A percentile compares a stretch with the other conserved stretches of the same genome.
Evolutionary conservation across 1,140 invertebrate genomes (phyloP).

Genomic region (Brachionus calyciflorus): DNA sequence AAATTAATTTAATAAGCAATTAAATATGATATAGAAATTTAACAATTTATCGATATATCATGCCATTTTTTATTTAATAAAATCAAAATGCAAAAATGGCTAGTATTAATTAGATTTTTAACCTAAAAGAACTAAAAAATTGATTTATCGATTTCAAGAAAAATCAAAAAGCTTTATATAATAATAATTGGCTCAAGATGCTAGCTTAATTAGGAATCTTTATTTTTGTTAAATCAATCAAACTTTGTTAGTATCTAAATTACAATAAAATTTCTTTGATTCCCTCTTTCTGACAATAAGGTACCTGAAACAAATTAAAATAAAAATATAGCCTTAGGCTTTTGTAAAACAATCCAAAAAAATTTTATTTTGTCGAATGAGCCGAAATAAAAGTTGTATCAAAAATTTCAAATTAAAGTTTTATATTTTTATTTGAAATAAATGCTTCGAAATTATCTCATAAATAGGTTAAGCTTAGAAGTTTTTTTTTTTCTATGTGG

Average conservation of each 20-base stretch:
- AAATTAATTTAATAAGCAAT: neutral
- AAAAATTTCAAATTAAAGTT: too few relatives aligned
- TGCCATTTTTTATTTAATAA: neutral
- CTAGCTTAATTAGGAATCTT: slow-evolving; percentile 7
- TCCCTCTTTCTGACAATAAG: too few relatives aligned
- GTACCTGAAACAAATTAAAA: too few relatives aligned
- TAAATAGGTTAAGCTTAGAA: slow-evolving; percentile 4
- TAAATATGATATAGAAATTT: neutral
- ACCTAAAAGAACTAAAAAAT: slow-evolving; percentile 18
- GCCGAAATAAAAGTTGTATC: too few relatives aligned
- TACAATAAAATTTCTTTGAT: too few relatives aligned
- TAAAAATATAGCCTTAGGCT: too few relatives aligned
- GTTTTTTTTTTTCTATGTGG: neutral
- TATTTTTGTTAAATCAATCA: neutral
- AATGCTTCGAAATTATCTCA: slow-evolving; percentile 12
- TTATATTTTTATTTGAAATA: neutral
- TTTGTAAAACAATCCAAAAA: too few relatives aligned
- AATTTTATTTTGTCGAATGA: too few relatives aligned
- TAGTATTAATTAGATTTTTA: slow-evolving; percentile 26
- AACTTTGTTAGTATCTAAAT: too few relatives aligned
- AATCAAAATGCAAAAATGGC: neutral
- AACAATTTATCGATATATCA: slow-evolving; percentile 10
- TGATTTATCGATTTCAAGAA: slow-evolving; percentile 30
- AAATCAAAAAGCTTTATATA: slow-evolving; percentile 9
- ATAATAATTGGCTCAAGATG: slow-evolving; percentile 38